Evolutionary conservation across 1,140 invertebrate genomes (phyloP).

Genomic region (Heliconius hewitsoni): DNA sequence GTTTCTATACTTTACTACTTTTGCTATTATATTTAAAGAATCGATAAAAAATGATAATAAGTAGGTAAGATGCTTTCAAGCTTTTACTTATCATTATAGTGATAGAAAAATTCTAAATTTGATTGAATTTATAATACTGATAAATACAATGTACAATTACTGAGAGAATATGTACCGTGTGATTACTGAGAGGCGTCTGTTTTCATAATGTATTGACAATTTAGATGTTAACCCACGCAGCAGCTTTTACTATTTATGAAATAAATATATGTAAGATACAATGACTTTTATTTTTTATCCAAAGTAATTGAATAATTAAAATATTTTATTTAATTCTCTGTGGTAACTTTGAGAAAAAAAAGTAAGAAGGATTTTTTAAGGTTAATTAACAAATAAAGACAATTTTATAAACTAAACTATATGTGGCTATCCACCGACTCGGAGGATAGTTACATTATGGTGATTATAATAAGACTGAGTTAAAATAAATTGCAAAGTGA

Average conservation of each 20-base stretch:
- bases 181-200: neutral
- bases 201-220: neutral
- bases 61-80: neutral
- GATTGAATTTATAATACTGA: neutral
- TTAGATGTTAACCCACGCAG: neutral
- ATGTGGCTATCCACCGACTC: no score
- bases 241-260: neutral
- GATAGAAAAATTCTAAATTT: neutral
- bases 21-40: neutral
- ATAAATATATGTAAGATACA: constrained; percentile 2
- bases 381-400: no score
- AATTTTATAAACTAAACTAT: no score
- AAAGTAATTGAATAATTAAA: no score
- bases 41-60: neutral
- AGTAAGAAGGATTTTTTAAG: no score
- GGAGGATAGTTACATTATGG: no score
- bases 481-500: no score
- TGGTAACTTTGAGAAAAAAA: no score
- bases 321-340: no score
- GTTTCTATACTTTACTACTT: no score
- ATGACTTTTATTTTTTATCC: neutral
- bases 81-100: neutral
- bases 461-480: no score
- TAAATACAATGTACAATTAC: neutral
- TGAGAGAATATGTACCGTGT: neutral